Evolutionary conservation across 2,888 invertebrate species (phyloP).

Genomic region (Portevinia maculata): DNA sequence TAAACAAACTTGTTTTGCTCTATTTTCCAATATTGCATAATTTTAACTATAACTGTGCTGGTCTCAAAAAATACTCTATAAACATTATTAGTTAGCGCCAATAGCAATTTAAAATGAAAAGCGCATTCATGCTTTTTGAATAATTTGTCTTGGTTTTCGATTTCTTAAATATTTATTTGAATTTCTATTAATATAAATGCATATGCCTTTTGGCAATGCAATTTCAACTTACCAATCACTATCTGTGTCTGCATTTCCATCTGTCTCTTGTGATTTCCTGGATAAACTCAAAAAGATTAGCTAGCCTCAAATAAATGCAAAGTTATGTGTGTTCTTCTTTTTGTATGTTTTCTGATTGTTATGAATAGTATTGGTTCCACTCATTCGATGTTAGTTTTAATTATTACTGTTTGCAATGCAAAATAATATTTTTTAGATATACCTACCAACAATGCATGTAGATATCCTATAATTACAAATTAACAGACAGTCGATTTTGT

Average conservation of each 20-base stretch:
- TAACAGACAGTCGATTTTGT: not conserved
- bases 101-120: slow-evolving; percentile 62
- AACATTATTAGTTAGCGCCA: slow-evolving; percentile 51
- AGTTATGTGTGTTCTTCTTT: too few species aligned
- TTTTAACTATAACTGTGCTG: slow-evolving; percentile 42
- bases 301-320: slow-evolving; percentile 60
- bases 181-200: slow-evolving; percentile 39
- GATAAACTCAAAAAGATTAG: slow-evolving; percentile 77
- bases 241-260: slow-evolving; percentile 81
- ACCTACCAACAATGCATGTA: not conserved
- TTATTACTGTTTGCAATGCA: not conserved
- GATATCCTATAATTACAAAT: not conserved
- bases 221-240: slow-evolving; percentile 81
- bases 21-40: slow-evolving; percentile 22
- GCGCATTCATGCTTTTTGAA: slow-evolving; percentile 62
- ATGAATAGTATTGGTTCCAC: slow-evolving; percentile 18
- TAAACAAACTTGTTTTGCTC: slow-evolving; percentile 22
- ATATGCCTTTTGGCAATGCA: slow-evolving; percentile 38
- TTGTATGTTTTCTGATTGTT: slow-evolving; percentile 26
- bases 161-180: slow-evolving; percentile 27
- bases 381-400: slow-evolving; percentile 7
- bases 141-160: slow-evolving; percentile 1
- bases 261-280: slow-evolving; percentile 82
- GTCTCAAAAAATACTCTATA: slow-evolving; percentile 26
- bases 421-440: too few species aligned